These are phyloP conservation scores for Carassius gibelio DNA, from an alignment of 2,113 vertebrate species.

Conservation along the genomic window DNA sequence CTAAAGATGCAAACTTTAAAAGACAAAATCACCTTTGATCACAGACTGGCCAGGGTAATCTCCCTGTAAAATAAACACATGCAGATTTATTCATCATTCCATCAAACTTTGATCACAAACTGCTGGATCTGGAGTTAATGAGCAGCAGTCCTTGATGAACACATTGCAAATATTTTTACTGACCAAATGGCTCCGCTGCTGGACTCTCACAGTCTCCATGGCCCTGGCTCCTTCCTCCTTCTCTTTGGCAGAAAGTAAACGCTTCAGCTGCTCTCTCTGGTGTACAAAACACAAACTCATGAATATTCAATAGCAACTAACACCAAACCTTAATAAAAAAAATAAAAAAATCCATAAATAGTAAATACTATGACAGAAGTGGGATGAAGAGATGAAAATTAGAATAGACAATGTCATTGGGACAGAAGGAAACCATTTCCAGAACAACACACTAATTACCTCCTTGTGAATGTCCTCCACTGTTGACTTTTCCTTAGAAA, in stretches of 20 bases:
- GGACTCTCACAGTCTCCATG: slow-evolving; percentile 86
- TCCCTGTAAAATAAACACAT: slow-evolving; percentile 69
- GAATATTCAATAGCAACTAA: background rate
- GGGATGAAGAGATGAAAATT: background rate
- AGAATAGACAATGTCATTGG: background rate
- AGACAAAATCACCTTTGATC: slow-evolving; percentile 73
- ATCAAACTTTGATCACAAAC: slow-evolving; percentile 19
- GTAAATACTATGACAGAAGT: background rate
- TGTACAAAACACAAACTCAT: slow-evolving; percentile 22
- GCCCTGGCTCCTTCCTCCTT: slow-evolving; percentile 84
- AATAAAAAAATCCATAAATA: background rate
- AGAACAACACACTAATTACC: slow-evolving; percentile 70
- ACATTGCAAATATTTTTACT: slow-evolving; percentile 46
- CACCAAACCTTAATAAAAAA: background rate
- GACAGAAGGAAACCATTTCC: background rate
- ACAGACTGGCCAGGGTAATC: slow-evolving; percentile 79
- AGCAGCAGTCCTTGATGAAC: slow-evolving; percentile 17
- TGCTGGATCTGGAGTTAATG: slow-evolving; percentile 23
- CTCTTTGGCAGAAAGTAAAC: slow-evolving; percentile 81
- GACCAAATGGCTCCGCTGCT: slow-evolving; percentile 87
- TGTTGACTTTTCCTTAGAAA: slow-evolving; percentile 84
- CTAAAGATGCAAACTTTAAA: background rate
- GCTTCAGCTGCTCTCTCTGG: slow-evolving; percentile 88
- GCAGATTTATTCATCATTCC: slow-evolving; percentile 34
- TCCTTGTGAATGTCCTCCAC: slow-evolving; percentile 87